Base-by-base conservation (phyloP, 2,888 invertebrate species). In the Ariolimax columbianus region DNA sequence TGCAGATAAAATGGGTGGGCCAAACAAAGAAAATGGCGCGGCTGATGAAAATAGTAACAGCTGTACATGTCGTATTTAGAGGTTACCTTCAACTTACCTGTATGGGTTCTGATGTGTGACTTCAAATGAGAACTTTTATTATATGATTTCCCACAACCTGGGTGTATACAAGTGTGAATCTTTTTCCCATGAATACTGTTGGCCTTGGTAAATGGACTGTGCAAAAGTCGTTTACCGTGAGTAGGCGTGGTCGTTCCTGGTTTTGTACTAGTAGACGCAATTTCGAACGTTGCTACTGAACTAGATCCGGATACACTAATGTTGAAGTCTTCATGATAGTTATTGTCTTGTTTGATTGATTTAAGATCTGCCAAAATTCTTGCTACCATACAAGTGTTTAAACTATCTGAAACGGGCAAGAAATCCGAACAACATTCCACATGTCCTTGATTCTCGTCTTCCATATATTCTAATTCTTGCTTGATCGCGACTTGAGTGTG, bases 71-170 rank as follows among this genome's bases (percentile, higher is more conserved):
- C 59, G 26, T 43, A 77, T 51, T 59, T 47, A 38, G 33, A 63
- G 38, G 70, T 70, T 72, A 78, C 59, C 63, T 78, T 78, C 63
- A 78, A 43, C 88, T 88, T 91, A 96, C 96, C 96, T 95, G 96
- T 96, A 92, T 96, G 96, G 40, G 96, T 96, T 90, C 96, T 93
- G 55, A 96, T 95, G 92, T 96, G 96, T 19, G 96, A 96, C 91
- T 96, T 96, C 70, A 96, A 94, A 92, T 96, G 96, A 38, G 96
- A 96, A 92, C 96, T 96, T 93, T 96, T 96, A 70, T 96, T 96
- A 92, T 96, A 96, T 77, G 95, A 95, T 92, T 96, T 96, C 91
- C 95, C 95, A 92, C 96, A 96, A 55, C 95, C 95, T 82, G 95
- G 94, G 90, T 95, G 96, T 73, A 94, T 94, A 93, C 96, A 96